A percentile compares a stretch with the other conserved stretches of the same genome.
phyloP scores from a whole-genome alignment of 2,113 vertebrate species.

The Hippocampus abdominalis region DNA sequence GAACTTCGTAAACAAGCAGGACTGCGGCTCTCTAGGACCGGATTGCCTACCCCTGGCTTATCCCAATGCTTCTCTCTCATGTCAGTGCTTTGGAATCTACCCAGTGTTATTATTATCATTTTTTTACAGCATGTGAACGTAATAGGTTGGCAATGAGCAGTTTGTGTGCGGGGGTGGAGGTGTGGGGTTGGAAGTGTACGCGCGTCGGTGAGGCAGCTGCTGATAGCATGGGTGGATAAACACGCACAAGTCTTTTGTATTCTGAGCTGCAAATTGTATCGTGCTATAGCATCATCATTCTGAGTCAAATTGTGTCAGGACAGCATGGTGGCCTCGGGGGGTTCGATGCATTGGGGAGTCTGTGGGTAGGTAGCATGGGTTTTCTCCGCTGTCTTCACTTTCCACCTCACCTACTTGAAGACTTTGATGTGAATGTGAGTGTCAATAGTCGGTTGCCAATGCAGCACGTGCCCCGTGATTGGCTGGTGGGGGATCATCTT shows the following conservation, averaged over 20 bases:
- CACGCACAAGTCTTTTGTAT: background rate
- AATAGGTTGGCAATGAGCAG: background rate
- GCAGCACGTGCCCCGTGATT: no score
- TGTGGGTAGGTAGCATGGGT: no score
- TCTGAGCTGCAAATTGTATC: no score
- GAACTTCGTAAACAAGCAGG: no score
- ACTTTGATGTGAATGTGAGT: no score
- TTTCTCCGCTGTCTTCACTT: no score
- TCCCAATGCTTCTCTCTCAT: background rate
- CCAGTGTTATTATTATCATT: no score
- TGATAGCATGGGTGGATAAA: slow-evolving; percentile 2
- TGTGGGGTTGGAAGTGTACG: background rate
- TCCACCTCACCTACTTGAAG: no score
- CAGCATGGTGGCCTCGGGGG: background rate
- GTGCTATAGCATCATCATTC: background rate
- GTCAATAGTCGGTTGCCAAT: no score
- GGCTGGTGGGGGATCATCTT: no score
- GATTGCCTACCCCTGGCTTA: no score
- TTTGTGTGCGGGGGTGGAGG: background rate
- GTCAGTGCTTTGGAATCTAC: background rate
- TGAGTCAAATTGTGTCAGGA: background rate
- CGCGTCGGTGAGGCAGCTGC: slow-evolving; percentile 5
- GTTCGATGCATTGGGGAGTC: background rate
- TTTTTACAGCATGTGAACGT: background rate
- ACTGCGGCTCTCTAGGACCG: no score